Base-by-base conservation (phyloP, 2,113 vertebrate genomes). In the Gasterosteus nipponicus region DNA sequence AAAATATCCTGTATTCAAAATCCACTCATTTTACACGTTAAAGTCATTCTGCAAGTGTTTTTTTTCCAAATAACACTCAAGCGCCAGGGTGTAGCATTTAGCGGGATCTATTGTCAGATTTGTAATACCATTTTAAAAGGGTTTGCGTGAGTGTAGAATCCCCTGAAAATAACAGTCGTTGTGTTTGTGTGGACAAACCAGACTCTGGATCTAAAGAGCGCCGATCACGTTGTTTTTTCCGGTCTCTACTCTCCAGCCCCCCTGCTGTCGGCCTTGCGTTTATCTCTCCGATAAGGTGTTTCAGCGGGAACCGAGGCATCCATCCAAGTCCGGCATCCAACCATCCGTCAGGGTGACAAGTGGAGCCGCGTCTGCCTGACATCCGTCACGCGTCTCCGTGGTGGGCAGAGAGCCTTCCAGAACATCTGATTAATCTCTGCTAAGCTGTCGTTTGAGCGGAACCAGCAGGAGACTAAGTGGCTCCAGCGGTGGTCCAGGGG, bases 391-490 rank as follows among this genome's bases (percentile, higher is more conserved):
- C 81, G 54, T 84, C 81, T 76, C 77, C 57, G 78, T 62, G 70
- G 87, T 70, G 83, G 83, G 75, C 56, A 84, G 83, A 82, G 78
- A 85, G 81, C 88, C 64, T 86, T 89, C 80, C 80, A 68, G 72
- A 88, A 86, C 71, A 83, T 87, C 73, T 81, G 79, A 92, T 92
- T 91, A 90, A 89, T 91, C 92, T 91, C 69, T 33, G 68, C 80
- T 82, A 86, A 92, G 85, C 89, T 89, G 90, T 85, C 81, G 38
- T 86, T 73, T 89, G 87, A 94, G 89, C 77, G 90, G 90, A 86
- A 81, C 82, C 87, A 83, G 87, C 68, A 29, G 78, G 69, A 65
- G 62, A 56, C 51, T 87, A 79, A 92, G 85, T 88, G 87, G 86
- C 85, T 78, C 58, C 11, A 74, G 79, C 70, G 14, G 77, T 69